Conservation (phyloP, 2,888 invertebrate genomes). For the Chaetoderma sp. region DNA sequence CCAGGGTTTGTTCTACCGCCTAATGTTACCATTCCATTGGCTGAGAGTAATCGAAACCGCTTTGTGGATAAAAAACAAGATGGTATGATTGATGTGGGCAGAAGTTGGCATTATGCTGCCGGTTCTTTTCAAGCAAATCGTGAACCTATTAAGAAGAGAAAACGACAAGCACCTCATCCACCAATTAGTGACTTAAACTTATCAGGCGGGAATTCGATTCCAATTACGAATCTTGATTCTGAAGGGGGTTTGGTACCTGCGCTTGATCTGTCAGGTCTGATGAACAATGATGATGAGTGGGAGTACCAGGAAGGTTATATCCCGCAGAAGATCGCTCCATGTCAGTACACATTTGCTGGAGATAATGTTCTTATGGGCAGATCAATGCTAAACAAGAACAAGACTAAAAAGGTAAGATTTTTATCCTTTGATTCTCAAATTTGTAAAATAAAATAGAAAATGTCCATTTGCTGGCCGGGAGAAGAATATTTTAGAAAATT, state of each 20-base stretch:
- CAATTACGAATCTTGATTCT: no score
- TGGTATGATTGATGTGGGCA: no score
- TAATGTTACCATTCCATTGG: no score
- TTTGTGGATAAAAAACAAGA: no score
- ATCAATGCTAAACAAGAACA: conserved; percentile 47
- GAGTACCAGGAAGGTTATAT: conserved; percentile 29
- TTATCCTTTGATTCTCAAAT: no score
- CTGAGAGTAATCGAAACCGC: no score
- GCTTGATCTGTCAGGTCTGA: conserved; percentile 48
- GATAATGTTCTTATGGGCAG: conserved; percentile 50
- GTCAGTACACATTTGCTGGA: conserved; percentile 54
- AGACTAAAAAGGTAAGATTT: conserved; percentile 42
- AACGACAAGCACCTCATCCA: background rate
- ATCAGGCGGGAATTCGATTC: no score
- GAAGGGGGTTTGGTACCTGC: conserved; percentile 31
- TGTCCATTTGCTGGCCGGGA: no score
- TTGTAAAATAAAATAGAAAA: no score
- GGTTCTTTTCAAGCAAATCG: background rate
- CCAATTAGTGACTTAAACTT: no score
- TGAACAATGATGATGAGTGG: conserved; percentile 31
- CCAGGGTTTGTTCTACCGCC: no score
- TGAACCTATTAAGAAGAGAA: background rate
- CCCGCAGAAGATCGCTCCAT: conserved; percentile 49
- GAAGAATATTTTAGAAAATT: no score
- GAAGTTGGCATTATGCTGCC: conserved; percentile 4